These are phyloP conservation scores for Rhodeus uyekii DNA, from an alignment of 2,797 vertebrate species.

Conservation along the genomic window DNA sequence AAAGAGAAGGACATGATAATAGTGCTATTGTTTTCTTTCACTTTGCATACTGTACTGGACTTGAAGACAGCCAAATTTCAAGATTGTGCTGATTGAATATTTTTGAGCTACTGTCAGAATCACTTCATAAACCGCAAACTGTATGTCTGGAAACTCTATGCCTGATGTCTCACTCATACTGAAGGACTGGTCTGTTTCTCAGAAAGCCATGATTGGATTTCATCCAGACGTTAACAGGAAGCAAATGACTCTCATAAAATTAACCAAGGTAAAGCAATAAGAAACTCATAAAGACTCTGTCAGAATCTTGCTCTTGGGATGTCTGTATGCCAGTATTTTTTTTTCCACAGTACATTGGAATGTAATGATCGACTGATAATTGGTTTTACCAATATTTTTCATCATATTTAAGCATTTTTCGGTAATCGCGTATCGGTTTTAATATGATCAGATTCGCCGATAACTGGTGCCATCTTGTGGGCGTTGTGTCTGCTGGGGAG, in stretches of 20 bases:
- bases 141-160: constrained; percentile 11
- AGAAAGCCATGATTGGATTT: constrained; percentile 61
- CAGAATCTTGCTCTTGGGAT: not conserved
- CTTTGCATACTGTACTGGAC: constrained; percentile 1
- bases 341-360: not conserved
- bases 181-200: constrained; percentile 60
- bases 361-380: not conserved
- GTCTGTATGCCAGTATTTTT: not conserved
- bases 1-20: not conserved
- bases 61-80: constrained; percentile 8
- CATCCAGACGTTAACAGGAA: constrained; percentile 65
- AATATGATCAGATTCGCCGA: not conserved
- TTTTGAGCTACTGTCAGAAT: constrained; percentile 10
- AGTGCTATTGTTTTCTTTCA: not conserved
- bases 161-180: constrained; percentile 31
- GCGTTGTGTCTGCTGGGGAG: not conserved
- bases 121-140: constrained; percentile 19
- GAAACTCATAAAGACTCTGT: not conserved
- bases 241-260: constrained; percentile 72
- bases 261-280: constrained; percentile 64
- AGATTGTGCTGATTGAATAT: constrained; percentile 13
- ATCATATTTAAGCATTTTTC: not conserved
- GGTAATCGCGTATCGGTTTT: not conserved
- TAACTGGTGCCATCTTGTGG: not conserved
- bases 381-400: not conserved